A percentile compares a stretch with the other conserved stretches of the same genome.
phyloP scores from a whole-genome alignment of 1,140 invertebrate species.

The Heterodera schachtii region DNA sequence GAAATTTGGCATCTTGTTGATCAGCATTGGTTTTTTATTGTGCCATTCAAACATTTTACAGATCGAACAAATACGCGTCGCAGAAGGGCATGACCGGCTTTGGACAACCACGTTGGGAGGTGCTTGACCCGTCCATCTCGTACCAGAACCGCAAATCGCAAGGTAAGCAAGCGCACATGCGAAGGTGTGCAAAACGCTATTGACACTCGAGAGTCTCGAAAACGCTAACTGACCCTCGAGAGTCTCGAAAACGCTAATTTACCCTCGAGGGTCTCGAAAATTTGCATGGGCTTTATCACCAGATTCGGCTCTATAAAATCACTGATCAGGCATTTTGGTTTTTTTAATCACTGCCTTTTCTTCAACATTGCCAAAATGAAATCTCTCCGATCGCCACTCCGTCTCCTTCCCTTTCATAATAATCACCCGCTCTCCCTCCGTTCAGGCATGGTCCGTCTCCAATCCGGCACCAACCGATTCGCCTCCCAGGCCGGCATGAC shows the following conservation, averaged over 20 bases:
- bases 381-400: too few species aligned
- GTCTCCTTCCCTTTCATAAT: not conserved
- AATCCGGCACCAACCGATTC: constrained; percentile 64
- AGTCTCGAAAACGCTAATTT: not conserved
- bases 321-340: not conserved
- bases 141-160: constrained; percentile 66
- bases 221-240: too few species aligned
- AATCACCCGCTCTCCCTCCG: not conserved
- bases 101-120: constrained; percentile 65
- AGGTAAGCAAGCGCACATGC: constrained; percentile 17
- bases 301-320: not conserved
- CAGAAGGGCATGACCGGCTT: constrained; percentile 66
- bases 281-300: too few species aligned
- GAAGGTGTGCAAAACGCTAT: too few species aligned
- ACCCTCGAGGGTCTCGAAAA: not conserved
- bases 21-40: too few species aligned
- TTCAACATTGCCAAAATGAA: too few species aligned
- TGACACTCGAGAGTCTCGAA: not conserved
- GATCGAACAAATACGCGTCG: constrained; percentile 63
- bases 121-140: constrained; percentile 63
- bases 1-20: too few species aligned
- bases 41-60: not conserved
- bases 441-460: constrained; percentile 64
- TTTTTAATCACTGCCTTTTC: too few species aligned
- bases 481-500: constrained; percentile 64